phyloP scores from a whole-genome alignment of 2,888 invertebrate genomes.

The Melitaea athalia region DNA sequence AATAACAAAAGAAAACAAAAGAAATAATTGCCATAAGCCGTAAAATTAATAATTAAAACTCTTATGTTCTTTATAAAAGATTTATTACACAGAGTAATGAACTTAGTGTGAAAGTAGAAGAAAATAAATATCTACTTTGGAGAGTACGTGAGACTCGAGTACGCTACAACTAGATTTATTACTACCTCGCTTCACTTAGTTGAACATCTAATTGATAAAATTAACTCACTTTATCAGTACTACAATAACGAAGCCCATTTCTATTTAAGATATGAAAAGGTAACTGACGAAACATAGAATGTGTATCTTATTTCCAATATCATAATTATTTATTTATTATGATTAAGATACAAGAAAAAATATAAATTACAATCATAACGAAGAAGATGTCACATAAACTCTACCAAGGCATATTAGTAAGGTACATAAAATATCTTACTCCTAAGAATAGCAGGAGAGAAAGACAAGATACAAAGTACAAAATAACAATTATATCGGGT shows the following conservation, averaged over 20 bases:
- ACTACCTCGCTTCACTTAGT: constrained; percentile 51
- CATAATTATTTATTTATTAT: too few species aligned
- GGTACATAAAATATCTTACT: too few species aligned
- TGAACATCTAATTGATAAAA: constrained; percentile 48
- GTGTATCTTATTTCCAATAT: too few species aligned
- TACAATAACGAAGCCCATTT: constrained; percentile 22
- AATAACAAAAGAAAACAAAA: not conserved
- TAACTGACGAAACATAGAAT: not conserved
- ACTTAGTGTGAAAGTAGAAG: constrained; percentile 33
- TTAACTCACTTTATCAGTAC: constrained; percentile 40
- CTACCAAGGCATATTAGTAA: too few species aligned
- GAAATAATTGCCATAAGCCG: not conserved
- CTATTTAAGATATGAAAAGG: not conserved
- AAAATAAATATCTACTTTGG: constrained; percentile 35
- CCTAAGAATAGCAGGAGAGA: too few species aligned
- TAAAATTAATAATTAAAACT: not conserved
- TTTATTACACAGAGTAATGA: constrained; percentile 32
- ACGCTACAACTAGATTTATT: constrained; percentile 56
- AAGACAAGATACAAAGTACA: too few species aligned
- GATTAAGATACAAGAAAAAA: too few species aligned
- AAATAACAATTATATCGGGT: too few species aligned
- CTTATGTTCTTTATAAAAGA: constrained; percentile 16
- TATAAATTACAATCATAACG: too few species aligned
- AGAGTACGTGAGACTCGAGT: constrained; percentile 28
- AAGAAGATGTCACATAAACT: too few species aligned